Conservation (phyloP, 2,113 vertebrate genomes). For the Salvelinus namaycush region DNA sequence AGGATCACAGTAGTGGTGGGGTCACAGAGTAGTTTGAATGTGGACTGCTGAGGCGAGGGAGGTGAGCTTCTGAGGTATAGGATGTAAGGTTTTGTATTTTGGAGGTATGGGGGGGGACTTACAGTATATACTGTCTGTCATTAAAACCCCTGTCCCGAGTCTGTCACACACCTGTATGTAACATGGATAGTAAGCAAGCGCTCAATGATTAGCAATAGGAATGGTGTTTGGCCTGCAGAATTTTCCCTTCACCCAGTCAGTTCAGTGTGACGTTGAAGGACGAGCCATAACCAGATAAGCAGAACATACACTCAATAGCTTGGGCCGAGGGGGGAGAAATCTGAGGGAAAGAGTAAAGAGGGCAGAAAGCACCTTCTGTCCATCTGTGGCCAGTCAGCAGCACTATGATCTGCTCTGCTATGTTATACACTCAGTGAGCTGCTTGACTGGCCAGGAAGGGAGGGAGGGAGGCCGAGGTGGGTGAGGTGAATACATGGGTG, state of each 20-base stretch:
- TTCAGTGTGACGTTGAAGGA: neutral
- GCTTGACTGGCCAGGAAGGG: conserved; percentile 23
- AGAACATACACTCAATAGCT: conserved; percentile 21
- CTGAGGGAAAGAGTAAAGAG: conserved; percentile 1
- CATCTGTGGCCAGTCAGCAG: conserved; percentile 37
- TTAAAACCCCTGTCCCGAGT: neutral
- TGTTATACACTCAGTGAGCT: conserved; percentile 18
- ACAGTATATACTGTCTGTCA: no score
- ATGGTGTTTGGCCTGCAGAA: neutral
- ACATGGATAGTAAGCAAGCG: conserved; percentile 17
- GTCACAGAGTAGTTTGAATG: no score
- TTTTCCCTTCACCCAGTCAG: neutral
- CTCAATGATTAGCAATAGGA: conserved; percentile 8
- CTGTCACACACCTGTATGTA: neutral
- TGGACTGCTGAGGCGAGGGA: no score
- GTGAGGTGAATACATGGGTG: conserved; percentile 22
- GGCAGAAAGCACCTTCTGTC: conserved; percentile 40
- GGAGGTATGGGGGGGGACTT: no score
- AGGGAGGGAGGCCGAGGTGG: neutral
- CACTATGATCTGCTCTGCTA: neutral
- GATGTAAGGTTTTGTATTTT: no score
- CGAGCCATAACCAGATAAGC: conserved; percentile 5
- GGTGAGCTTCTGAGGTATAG: no score
- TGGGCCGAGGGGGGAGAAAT: conserved; percentile 8
- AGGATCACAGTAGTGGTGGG: no score